phyloP scores from a whole-genome alignment of 2,888 invertebrate genomes.

The Trichopria drosophilae region DNA sequence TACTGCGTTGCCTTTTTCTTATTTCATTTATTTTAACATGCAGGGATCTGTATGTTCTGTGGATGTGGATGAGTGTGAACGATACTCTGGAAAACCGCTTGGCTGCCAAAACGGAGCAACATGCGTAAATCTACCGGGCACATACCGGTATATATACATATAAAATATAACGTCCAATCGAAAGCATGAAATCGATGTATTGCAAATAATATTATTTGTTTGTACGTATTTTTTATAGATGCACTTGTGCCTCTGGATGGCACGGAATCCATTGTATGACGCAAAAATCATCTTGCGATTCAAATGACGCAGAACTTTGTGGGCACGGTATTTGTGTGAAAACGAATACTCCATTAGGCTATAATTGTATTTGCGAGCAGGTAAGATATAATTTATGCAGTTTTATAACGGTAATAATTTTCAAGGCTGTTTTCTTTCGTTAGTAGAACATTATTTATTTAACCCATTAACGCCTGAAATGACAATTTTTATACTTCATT shows the following conservation, averaged over 20 bases:
- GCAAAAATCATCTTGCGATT: conserved; percentile 74
- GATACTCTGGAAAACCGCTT: conserved; percentile 79
- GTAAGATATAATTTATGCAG: conserved; percentile 51
- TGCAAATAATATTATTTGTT: too few relatives aligned
- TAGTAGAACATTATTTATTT: too few relatives aligned
- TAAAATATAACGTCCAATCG: too few relatives aligned
- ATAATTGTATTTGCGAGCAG: conserved; percentile 79
- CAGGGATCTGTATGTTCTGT: conserved; percentile 72
- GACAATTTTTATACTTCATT: too few relatives aligned
- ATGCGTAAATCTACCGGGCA: conserved; percentile 78
- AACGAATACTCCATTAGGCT: conserved; percentile 66
- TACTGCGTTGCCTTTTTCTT: too few relatives aligned
- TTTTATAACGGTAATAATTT: neutral
- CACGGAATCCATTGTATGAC: conserved; percentile 82
- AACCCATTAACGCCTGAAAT: too few relatives aligned
- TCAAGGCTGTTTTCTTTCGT: too few relatives aligned
- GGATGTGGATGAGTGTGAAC: conserved; percentile 87
- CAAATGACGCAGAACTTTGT: conserved; percentile 76
- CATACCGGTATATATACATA: conserved; percentile 66
- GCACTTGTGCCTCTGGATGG: conserved; percentile 77
- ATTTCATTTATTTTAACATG: too few relatives aligned
- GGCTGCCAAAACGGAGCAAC: conserved; percentile 91
- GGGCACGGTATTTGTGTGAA: conserved; percentile 85
- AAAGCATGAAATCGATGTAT: conserved; percentile 60
- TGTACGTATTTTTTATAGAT: conserved; percentile 64